Conservation (phyloP, 2,888 invertebrate genomes). For the Tenthredo notha region DNA sequence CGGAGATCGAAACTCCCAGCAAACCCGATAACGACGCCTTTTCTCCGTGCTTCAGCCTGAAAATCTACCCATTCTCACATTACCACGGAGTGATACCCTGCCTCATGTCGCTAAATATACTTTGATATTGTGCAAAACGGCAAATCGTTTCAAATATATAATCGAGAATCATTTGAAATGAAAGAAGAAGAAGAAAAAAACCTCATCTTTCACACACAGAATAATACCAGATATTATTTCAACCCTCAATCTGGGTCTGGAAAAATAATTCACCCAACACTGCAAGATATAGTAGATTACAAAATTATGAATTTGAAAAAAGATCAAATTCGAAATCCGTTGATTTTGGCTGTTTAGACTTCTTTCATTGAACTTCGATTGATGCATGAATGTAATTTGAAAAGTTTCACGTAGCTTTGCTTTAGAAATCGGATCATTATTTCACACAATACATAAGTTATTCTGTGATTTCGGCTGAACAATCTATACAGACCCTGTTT, state of each 20-base stretch:
- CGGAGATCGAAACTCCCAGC: conserved; percentile 48
- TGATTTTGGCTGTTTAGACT: background rate
- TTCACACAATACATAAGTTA: background rate
- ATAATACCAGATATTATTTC: background rate
- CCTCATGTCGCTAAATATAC: background rate
- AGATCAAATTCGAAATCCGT: background rate
- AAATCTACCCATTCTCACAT: conserved; percentile 35
- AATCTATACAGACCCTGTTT: background rate
- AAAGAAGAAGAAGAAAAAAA: background rate
- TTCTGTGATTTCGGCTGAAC: background rate
- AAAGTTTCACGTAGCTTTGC: background rate
- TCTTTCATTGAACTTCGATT: background rate
- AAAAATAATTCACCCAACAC: background rate
- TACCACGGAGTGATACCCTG: conserved; percentile 24
- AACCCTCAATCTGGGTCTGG: background rate
- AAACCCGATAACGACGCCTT: conserved; percentile 49
- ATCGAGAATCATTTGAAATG: conserved; percentile 20
- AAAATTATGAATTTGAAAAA: background rate
- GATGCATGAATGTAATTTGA: background rate
- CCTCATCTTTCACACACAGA: background rate
- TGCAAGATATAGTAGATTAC: background rate
- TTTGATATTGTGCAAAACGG: background rate
- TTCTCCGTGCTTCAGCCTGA: conserved; percentile 20
- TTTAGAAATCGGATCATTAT: background rate
- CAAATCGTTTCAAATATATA: conserved; percentile 25